Conservation (phyloP, 2,888 invertebrate genomes). For the Drosophila eohydei region DNA sequence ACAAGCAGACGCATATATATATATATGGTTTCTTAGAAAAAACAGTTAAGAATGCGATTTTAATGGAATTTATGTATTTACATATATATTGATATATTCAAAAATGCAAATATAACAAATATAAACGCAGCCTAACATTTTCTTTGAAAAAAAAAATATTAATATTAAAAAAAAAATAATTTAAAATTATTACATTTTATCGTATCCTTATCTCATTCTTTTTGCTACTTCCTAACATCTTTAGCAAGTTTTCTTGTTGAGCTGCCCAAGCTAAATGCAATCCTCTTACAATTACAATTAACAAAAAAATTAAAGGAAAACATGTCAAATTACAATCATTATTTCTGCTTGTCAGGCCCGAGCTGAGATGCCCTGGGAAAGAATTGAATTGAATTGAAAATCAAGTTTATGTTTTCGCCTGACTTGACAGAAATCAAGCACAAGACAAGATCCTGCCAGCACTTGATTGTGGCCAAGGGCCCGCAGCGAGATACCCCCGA, state of each 20-base stretch:
- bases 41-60: background rate
- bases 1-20: background rate
- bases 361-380: slow-evolving; percentile 54
- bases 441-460: slow-evolving; percentile 29
- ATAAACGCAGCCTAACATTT: too few species aligned
- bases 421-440: slow-evolving; percentile 75
- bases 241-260: slow-evolving; percentile 22
- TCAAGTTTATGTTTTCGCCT: slow-evolving; percentile 61
- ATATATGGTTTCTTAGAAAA: background rate
- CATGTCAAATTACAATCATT: slow-evolving; percentile 57
- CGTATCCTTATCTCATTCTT: too few species aligned
- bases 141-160: too few species aligned
- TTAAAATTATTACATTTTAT: too few species aligned
- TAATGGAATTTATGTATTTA: background rate
- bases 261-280: slow-evolving; percentile 40
- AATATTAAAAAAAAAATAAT: too few species aligned
- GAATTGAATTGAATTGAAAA: slow-evolving; percentile 41
- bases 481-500: slow-evolving; percentile 33
- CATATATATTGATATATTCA: background rate
- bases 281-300: slow-evolving; percentile 45
- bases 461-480: slow-evolving; percentile 58
- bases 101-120: background rate
- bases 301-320: slow-evolving; percentile 22
- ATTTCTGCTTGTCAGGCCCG: slow-evolving; percentile 31
- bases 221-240: background rate